These are phyloP conservation scores for Caenorhabditis brenneri DNA, from an alignment of 1,140 invertebrate genomes.

Conservation along the genomic window DNA sequence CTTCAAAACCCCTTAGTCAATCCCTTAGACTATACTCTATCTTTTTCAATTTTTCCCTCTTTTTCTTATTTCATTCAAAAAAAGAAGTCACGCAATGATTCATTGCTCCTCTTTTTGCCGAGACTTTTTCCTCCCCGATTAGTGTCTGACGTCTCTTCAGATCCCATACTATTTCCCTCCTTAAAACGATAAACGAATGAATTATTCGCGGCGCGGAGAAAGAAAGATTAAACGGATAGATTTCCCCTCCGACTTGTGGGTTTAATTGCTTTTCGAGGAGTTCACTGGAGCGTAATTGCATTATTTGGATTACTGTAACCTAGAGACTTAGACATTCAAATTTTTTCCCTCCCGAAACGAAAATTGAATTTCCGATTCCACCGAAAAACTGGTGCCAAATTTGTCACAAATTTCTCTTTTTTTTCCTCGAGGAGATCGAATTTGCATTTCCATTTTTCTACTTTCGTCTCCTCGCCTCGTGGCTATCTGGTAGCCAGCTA, in stretches of 20 bases:
- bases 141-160: neutral
- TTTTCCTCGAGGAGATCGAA: neutral
- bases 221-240: conserved; percentile 20
- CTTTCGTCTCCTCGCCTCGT: too few relatives aligned
- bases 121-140: conserved; percentile 1
- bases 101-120: too few relatives aligned
- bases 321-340: too few relatives aligned
- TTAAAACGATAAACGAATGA: too few relatives aligned
- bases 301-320: too few relatives aligned
- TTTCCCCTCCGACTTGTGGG: neutral
- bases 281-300: too few relatives aligned
- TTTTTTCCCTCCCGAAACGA: neutral
- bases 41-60: too few relatives aligned
- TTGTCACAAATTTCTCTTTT: neutral
- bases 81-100: neutral
- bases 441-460: neutral
- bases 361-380: neutral
- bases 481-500: too few relatives aligned
- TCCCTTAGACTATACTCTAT: too few relatives aligned
- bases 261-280: conserved; percentile 20
- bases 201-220: conserved; percentile 1
- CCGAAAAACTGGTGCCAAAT: neutral
- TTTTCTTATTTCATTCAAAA: neutral
- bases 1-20: too few relatives aligned
- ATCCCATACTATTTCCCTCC: neutral